Percentiles rank a stretch among this genome's conserved stretches.
Conservation (phyloP, 1,140 invertebrate species). For the Drosophila bifasciata region DNA sequence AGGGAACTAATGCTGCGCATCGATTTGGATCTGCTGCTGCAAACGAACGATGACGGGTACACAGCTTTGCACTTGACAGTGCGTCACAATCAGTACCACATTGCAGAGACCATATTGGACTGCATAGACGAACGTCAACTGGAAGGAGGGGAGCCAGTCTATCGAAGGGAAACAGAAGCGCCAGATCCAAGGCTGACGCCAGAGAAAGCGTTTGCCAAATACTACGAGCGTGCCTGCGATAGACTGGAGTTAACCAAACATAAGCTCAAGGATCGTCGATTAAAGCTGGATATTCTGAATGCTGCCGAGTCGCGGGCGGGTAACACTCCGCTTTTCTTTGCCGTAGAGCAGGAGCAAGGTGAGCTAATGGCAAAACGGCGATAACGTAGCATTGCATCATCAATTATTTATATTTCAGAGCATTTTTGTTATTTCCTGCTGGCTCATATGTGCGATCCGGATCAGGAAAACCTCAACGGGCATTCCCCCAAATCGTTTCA, state of each 20-base stretch:
- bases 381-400: neutral
- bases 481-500: conserved; percentile 71
- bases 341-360: conserved; percentile 66
- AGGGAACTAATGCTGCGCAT: conserved; percentile 51
- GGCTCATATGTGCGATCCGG: conserved; percentile 71
- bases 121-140: conserved; percentile 60
- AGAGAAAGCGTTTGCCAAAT: conserved; percentile 61
- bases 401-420: conserved; percentile 37
- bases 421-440: conserved; percentile 77
- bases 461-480: conserved; percentile 67
- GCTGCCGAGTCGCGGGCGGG: conserved; percentile 58
- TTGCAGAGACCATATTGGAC: conserved; percentile 66
- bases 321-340: conserved; percentile 69
- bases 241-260: conserved; percentile 37
- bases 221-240: conserved; percentile 66
- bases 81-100: conserved; percentile 60
- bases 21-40: conserved; percentile 61
- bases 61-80: conserved; percentile 70
- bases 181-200: conserved; percentile 7
- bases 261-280: conserved; percentile 29
- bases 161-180: conserved; percentile 23
- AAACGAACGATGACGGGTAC: conserved; percentile 75
- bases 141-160: conserved; percentile 20
- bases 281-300: conserved; percentile 65
- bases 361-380: neutral